Evolutionary conservation across 2,113 vertebrate species (phyloP), one percentile per base, ranked within the genome.

Genomic region (Burhinus oedicnemus): DNA sequence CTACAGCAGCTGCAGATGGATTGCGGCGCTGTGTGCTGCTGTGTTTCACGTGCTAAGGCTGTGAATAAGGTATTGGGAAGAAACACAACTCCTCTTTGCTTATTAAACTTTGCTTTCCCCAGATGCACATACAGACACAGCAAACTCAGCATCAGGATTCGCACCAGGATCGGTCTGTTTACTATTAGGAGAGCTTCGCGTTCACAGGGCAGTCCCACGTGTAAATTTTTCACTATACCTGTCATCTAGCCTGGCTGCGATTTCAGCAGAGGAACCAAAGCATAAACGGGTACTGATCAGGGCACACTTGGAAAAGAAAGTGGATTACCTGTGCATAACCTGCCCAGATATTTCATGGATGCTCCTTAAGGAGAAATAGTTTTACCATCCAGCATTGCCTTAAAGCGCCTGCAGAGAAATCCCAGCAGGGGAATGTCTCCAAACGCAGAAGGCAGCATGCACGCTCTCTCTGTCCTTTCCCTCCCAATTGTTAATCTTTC

Each of bases 221-320:
- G 92, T 74, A 81, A 93, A 95, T 97, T 95, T 97, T 96, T 97
- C 97, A 96, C 75, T 38, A 26, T 92, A 93, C 89, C 91, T 97
- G 95, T 96, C 94, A 94, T 96, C 97, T 81, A 71, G 72, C 80
- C 96, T 88, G 92, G 95, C 90, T 96, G 85, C 40, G 76, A 83
- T 93, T 91, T 94, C 87, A 95, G 92, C 90, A 90, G 66, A 88
- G 79, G 88, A 96, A 88, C 92, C 93, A 62, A 96, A 95, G 95
- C 15, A 0, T 70, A 7, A 91, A 38, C 0, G 1, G 70, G 95
- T 61, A 91, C 90, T 29, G 10, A 64, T 87, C 94, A 71, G 95
- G 93, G 91, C 51, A 83, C 71, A 68, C 79, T 90, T 3, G 1
- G 64, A 32, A 42, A 65, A 36, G 66, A 85, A 94, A 94, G 96